Conservation (phyloP, 2,113 vertebrate genomes). For the Eidolon helvum region DNA sequence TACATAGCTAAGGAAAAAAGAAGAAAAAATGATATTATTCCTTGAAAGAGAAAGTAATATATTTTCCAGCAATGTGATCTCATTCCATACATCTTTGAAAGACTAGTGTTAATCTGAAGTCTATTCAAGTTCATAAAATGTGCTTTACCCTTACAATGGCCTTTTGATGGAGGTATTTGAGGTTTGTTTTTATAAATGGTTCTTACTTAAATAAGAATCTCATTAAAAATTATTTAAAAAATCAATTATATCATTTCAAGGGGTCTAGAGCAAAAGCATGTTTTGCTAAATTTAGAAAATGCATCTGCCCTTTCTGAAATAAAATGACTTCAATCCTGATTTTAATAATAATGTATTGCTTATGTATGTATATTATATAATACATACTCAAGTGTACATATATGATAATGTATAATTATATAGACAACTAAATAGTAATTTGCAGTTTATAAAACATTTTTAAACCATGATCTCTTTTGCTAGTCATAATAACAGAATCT, state of each 20-base stretch:
- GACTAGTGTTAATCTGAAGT: background rate
- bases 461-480: background rate
- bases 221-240: conserved; percentile 1
- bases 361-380: background rate
- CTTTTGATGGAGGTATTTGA: background rate
- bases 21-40: background rate
- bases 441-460: conserved; percentile 10
- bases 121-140: background rate
- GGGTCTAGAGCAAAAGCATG: background rate
- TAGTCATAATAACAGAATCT: background rate
- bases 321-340: background rate
- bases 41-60: conserved; percentile 23
- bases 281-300: conserved; percentile 25
- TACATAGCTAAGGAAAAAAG: background rate
- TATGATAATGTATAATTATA: background rate
- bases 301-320: background rate
- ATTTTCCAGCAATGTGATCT: background rate
- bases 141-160: background rate
- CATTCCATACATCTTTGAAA: background rate
- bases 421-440: background rate
- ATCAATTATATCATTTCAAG: background rate
- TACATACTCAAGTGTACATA: background rate
- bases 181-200: conserved; percentile 29
- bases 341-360: background rate
- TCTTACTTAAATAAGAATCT: conserved; percentile 24